These are phyloP conservation scores for Periphyllus acericola DNA, from an alignment of 2,888 invertebrate genomes.

Conservation along the genomic window DNA sequence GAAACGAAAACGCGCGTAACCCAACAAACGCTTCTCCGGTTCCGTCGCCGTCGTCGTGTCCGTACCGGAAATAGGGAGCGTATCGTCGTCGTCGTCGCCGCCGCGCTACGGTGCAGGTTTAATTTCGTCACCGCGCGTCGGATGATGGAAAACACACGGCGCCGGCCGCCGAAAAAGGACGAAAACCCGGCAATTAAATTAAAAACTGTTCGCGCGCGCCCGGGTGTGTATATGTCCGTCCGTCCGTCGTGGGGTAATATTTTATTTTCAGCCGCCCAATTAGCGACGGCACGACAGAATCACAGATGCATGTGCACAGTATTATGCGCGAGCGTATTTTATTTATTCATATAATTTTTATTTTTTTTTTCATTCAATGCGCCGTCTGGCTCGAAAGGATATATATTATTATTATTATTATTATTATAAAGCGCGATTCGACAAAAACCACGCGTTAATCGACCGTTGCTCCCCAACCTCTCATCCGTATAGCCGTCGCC, in stretches of 20 bases:
- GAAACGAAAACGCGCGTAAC: neutral
- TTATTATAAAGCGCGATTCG: neutral
- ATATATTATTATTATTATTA: slow-evolving; percentile 4
- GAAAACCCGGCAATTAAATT: slow-evolving; percentile 40
- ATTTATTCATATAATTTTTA: neutral
- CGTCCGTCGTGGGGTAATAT: neutral
- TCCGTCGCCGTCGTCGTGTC: neutral
- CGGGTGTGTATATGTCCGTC: neutral
- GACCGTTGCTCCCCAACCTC: neutral
- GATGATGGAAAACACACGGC: neutral
- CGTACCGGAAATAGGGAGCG: neutral
- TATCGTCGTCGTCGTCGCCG: neutral
- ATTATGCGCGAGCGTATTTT: neutral
- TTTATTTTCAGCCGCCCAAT: slow-evolving; percentile 47
- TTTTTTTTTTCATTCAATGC: neutral
- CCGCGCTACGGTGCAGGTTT: neutral
- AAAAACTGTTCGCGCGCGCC: neutral
- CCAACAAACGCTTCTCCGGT: neutral
- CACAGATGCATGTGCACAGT: neutral
- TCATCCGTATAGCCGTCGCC: neutral
- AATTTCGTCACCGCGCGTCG: slow-evolving; percentile 21
- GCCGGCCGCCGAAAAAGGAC: neutral
- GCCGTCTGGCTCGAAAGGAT: neutral
- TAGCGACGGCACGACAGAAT: neutral
- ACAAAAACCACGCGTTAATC: neutral